A percentile compares a stretch with the other conserved stretches of the same genome.
These are phyloP conservation scores for Camptogramma bilineatum DNA, from an alignment of 2,888 invertebrate species.

Conservation along the genomic window DNA sequence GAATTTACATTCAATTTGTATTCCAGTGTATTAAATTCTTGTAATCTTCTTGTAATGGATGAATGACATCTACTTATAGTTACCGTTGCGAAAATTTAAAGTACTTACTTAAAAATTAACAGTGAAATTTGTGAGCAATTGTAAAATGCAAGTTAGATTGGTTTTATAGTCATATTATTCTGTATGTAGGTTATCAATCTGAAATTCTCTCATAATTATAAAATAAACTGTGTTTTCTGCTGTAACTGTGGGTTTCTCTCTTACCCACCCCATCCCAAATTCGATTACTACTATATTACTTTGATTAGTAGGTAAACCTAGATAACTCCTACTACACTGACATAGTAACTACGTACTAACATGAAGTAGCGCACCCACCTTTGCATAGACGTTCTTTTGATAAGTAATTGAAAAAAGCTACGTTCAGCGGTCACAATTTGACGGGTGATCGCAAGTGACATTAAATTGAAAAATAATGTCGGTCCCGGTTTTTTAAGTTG, in stretches of 20 bases:
- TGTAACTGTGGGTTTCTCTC: constrained; percentile 55
- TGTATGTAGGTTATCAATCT: constrained; percentile 86
- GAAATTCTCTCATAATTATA: constrained; percentile 86
- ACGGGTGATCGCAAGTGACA: no score
- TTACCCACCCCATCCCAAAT: background rate
- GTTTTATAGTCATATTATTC: constrained; percentile 84
- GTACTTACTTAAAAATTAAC: constrained; percentile 59
- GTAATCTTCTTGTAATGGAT: constrained; percentile 80
- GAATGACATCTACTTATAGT: constrained; percentile 60
- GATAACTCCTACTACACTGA: no score
- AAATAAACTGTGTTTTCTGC: constrained; percentile 87
- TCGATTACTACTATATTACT: no score
- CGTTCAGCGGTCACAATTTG: no score
- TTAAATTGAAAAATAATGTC: no score
- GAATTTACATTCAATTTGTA: constrained; percentile 76
- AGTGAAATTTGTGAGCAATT: constrained; percentile 73
- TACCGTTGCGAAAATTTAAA: constrained; percentile 60
- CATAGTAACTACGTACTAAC: no score
- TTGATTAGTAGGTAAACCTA: no score
- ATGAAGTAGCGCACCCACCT: no score
- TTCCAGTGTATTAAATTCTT: constrained; percentile 72
- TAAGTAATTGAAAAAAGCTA: no score
- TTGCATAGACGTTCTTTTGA: no score
- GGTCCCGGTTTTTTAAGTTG: no score
- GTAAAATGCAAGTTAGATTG: constrained; percentile 83